phyloP scores from a whole-genome alignment of 2,797 vertebrate genomes.

The Halcyon chelicuti region DNA sequence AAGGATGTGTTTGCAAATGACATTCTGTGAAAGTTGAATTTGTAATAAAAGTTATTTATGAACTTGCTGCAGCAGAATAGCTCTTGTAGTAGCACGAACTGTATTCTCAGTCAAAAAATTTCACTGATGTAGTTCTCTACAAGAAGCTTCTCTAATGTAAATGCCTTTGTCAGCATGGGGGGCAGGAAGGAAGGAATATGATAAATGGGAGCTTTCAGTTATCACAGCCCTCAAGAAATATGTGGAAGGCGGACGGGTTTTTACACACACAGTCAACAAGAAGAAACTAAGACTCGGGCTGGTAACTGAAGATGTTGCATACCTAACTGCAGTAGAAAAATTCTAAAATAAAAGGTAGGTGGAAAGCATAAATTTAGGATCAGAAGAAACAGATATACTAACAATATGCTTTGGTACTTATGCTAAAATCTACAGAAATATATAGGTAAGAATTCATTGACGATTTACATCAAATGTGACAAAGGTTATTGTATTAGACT shows the following conservation, averaged over 20 bases:
- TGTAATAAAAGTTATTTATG: constrained; percentile 20
- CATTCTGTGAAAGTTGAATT: neutral
- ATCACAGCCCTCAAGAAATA: neutral
- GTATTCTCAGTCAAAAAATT: constrained; percentile 1
- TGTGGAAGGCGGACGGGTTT: neutral
- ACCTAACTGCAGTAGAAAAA: neutral
- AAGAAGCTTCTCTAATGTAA: neutral
- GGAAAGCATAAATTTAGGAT: neutral
- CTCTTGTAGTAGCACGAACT: neutral
- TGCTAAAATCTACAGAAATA: neutral
- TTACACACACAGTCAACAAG: neutral
- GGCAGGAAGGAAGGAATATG: neutral
- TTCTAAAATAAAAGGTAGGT: neutral
- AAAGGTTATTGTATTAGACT: neutral
- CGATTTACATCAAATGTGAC: neutral
- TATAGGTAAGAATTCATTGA: neutral
- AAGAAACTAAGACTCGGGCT: neutral
- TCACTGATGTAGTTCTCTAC: neutral
- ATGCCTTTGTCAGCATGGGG: neutral
- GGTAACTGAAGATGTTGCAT: neutral
- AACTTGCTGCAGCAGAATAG: neutral
- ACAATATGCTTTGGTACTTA: neutral
- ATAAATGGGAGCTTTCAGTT: neutral
- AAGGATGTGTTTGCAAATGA: constrained; percentile 6
- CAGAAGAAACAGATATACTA: neutral